Base-by-base conservation (phyloP, 2,113 vertebrate genomes). In the Entomyzon cyanotis region DNA sequence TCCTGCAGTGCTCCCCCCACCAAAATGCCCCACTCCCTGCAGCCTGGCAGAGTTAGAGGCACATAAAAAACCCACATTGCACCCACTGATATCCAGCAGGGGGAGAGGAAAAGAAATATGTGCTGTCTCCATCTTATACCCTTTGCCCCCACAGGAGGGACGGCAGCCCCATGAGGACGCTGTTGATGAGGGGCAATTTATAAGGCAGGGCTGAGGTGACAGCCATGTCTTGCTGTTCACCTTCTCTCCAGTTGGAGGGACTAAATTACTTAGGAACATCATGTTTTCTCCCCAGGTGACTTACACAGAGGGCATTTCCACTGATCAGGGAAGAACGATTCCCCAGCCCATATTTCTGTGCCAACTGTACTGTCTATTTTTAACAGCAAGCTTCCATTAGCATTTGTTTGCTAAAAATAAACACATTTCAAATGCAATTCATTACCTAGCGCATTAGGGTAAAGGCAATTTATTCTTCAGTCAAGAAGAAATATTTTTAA, bases 331-430 rank as follows among this genome's bases (percentile, higher is more conserved):
- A 82, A 55, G 84, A 97, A 96, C 63, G 11, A 91, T 90, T 87
- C 79, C 84, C 63, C 17, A 84, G 84, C 39, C 84, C 60, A 65
- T 85, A 53, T 74, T 78, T 85, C 82, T 93, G 83, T 68, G 55
- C 91, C 77, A 95, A 87, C 70, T 53, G 41, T 73, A 81, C 86
- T 67, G 90, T 84, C 97, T 98, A 94, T 97, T 98, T 98, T 98
- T 97, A 97, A 94, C 81, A 74, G 64, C 70, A 86, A 85, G 86
- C 56, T 96, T 71, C 91, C 82, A 96, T 96, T 93, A 96, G 94
- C 95, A 96, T 96, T 95, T 91, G 65, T 94, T 95, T 92, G 85
- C 97, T 97, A 98, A 98, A 98, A 97, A 97, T 97, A 98, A 97
- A 84, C 84, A 30, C 65, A 93, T 93, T 96, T 96, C 84, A 88